Evolutionary conservation across 2,888 invertebrate species (phyloP), one percentile per base, ranked within the genome.

Genomic region (Zhengitettix transpicula): DNA sequence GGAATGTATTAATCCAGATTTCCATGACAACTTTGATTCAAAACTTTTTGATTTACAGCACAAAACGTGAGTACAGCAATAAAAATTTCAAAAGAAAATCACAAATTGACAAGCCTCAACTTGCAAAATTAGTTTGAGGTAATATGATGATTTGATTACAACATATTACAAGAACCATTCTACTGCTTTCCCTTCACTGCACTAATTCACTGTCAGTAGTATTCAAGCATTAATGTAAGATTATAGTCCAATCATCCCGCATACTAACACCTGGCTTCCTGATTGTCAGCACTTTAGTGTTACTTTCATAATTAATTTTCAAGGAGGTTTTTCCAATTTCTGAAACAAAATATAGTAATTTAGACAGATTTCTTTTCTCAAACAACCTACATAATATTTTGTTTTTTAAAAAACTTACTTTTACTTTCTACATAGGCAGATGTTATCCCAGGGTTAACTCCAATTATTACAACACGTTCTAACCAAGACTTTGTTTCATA

Each of bases 191-290:
- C 3, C 28, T 28, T 28, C 28, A 28, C 47, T 47, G 47, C n/a
- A 47, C 12, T n/a, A 2, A 47, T 47, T 47, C n/a, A 47, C n/a
- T 47, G 14, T n/a, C n/a, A n/a, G n/a, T n/a, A n/a, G n/a, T n/a
- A n/a, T n/a, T n/a, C n/a, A n/a, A n/a, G n/a, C n/a, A n/a, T n/a
- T n/a, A n/a, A n/a, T n/a, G n/a, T 47, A 47, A 47, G 14, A 47
- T 5, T 47, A 47, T 47, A n/a, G 14, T 80, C 85, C 89, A 96
- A 66, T 87, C 83, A 64, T 84, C 80, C 41, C 82, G 81, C 78
- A 96, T 85, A 69, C 81, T 85, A 57, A 93, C 85, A 40, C 78
- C 87, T 0, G 96, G 96, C 68, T 94, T 95, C 65, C 95, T 81
- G 15, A 97, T 79, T 0, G 84, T 84, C 14, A 94, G 73, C 0